Percentiles rank a stretch among this genome's conserved stretches.
These are phyloP conservation scores for Thrips palmi DNA, from an alignment of 1,140 invertebrate species.

Conservation along the genomic window DNA sequence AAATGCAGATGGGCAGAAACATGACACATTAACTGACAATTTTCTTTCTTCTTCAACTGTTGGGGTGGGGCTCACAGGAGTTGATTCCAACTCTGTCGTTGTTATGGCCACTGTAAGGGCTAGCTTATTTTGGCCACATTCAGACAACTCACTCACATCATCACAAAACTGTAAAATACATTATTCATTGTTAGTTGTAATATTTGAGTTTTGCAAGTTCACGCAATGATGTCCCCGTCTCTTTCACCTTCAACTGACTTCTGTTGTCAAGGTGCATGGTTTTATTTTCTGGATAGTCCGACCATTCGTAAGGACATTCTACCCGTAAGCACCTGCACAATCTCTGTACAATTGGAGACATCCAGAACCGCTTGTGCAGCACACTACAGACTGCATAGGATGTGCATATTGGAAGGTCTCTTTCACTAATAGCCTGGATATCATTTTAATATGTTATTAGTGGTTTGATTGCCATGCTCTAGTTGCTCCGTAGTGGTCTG, in stretches of 20 bases:
- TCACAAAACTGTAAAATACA: slow-evolving; percentile 21
- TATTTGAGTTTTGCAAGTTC: no score
- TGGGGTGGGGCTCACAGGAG: slow-evolving; percentile 17
- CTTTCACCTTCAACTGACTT: slow-evolving; percentile 29
- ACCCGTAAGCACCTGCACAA: slow-evolving; percentile 31
- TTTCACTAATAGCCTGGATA: slow-evolving; percentile 28
- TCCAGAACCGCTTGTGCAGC: slow-evolving; percentile 31
- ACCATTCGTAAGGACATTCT: slow-evolving; percentile 31
- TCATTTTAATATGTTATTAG: slow-evolving; percentile 1
- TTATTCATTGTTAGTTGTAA: slow-evolving; percentile 12
- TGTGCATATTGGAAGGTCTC: slow-evolving; percentile 28
- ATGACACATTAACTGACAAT: slow-evolving; percentile 4
- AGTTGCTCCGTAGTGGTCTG: no score
- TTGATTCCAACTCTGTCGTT: slow-evolving; percentile 16
- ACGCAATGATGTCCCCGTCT: not conserved
- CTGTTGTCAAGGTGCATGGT: slow-evolving; percentile 28
- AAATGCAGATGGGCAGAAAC: slow-evolving; percentile 13
- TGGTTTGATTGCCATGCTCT: no score
- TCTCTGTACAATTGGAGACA: slow-evolving; percentile 26
- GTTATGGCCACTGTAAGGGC: slow-evolving; percentile 14
- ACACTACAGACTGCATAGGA: slow-evolving; percentile 29
- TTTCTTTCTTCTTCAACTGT: slow-evolving; percentile 14
- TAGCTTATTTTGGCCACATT: slow-evolving; percentile 12
- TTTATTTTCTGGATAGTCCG: slow-evolving; percentile 18
- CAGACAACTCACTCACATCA: slow-evolving; percentile 8